phyloP scores from a whole-genome alignment of 2,888 invertebrate species.

The Lamproptera curius region DNA sequence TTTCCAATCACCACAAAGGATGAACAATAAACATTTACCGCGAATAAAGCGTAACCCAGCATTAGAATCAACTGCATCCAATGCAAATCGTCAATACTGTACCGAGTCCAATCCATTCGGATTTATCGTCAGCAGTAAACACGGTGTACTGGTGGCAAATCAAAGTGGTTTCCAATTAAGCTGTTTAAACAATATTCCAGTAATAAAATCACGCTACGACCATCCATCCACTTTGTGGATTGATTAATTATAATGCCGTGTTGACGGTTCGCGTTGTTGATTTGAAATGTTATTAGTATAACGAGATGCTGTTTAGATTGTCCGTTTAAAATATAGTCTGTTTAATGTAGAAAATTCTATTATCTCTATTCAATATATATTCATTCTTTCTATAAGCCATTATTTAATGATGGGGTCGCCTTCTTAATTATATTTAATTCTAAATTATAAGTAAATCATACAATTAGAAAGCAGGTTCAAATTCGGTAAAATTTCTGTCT shows the following conservation, averaged over 20 bases:
- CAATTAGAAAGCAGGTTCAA: too few species aligned
- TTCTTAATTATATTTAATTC: too few species aligned
- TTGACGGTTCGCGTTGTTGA: neutral
- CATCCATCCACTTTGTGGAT: neutral
- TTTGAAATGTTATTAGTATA: neutral
- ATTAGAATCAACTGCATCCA: neutral
- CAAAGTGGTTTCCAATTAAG: constrained; percentile 21
- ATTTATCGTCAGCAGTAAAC: constrained; percentile 16
- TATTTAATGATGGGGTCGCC: too few species aligned
- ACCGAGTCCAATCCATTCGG: constrained; percentile 10
- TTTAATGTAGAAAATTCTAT: too few species aligned
- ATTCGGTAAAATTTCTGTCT: too few species aligned
- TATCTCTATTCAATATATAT: too few species aligned
- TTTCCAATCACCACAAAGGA: too few species aligned
- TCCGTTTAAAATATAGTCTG: too few species aligned
- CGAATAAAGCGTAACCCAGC: neutral
- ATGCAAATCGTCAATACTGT: constrained; percentile 11
- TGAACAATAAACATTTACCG: too few species aligned
- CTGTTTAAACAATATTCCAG: constrained; percentile 15
- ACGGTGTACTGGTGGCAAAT: constrained; percentile 16
- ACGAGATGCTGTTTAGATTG: too few species aligned
- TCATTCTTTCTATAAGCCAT: too few species aligned
- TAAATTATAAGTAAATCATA: too few species aligned
- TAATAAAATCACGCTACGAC: constrained; percentile 20
- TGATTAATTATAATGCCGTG: constrained; percentile 4